Evolutionary conservation across 2,888 invertebrate species (phyloP), one percentile per base, ranked within the genome.

Genomic region (Drosophila multiciliata): DNA sequence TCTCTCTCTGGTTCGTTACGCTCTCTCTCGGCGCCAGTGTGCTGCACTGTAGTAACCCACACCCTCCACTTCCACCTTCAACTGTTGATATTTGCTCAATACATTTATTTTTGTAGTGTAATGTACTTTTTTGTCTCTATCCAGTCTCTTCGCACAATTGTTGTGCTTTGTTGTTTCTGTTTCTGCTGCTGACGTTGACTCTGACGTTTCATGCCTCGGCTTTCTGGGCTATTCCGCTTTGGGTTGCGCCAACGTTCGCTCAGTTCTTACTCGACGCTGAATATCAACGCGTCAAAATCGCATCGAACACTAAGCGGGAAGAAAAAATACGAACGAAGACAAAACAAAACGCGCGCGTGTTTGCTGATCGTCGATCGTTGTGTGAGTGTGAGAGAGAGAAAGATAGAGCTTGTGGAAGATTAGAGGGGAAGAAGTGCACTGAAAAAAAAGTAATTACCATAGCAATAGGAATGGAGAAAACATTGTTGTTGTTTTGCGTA

Each of bases 181-280:
- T 48, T 66, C 73, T 66, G 71, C 50, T 75, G 86, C 75, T 75
- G 65, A 74, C 78, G 76, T 55, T 62, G 75, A 35, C 68, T 74
- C 38, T 73, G 78, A 52, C 77, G 74, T 65, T 71, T 62, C 59
- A 67, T 66, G 71, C 57, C 61, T 52, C 54, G 62, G 60, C 73
- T 49, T 53, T 73, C 63, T 69, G 73, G 72, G 66, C 79, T 80
- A 66, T 80, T 62, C 78, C 61, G 76, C 60, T 72, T 80, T 76
- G 68, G 57, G 73, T 68, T 70, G 62, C 38, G 69, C 52, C 52
- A 66, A 52, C 26, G 73, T 62, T 26, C 63, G 79, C 87, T 91
- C 90, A 92, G 92, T 92, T 90, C 92, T 91, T 91, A 90, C 87
- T 87, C 91, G 92, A 83, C 90, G 81, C 90, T 92, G 86, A 82